phyloP scores from a whole-genome alignment of 2,888 invertebrate species.

The Coelogynopora nodosa region DNA sequence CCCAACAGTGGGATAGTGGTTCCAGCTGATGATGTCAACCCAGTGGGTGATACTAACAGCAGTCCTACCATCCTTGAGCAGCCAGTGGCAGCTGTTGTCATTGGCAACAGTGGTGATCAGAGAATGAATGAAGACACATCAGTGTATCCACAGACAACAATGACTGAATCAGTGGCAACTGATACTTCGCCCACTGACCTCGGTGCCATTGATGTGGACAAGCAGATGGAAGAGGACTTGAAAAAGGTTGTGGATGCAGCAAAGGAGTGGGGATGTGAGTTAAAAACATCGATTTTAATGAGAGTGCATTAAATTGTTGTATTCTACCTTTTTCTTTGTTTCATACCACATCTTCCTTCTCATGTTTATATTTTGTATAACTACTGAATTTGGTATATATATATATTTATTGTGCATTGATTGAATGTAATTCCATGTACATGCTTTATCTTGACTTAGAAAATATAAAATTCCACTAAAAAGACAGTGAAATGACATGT shows the following conservation, averaged over 20 bases:
- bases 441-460: too few relatives aligned
- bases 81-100: not conserved
- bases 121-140: not conserved
- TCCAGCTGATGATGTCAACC: too few relatives aligned
- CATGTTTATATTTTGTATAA: too few relatives aligned
- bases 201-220: not conserved
- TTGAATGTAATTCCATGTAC: too few relatives aligned
- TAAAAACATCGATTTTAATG: too few relatives aligned
- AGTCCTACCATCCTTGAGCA: not conserved
- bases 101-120: not conserved
- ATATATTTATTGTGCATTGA: too few relatives aligned
- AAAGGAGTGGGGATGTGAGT: not conserved
- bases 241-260: not conserved
- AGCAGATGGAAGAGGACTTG: not conserved
- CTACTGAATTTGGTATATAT: too few relatives aligned
- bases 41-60: not conserved
- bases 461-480: too few relatives aligned
- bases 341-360: too few relatives aligned
- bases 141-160: not conserved
- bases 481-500: too few relatives aligned
- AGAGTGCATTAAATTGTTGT: too few relatives aligned
- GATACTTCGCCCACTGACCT: not conserved
- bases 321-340: too few relatives aligned
- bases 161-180: not conserved
- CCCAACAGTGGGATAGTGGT: not conserved